A percentile compares a stretch with the other conserved stretches of the same genome.
phyloP scores from a whole-genome alignment of 2,797 vertebrate genomes.

The Danio kyathit region DNA sequence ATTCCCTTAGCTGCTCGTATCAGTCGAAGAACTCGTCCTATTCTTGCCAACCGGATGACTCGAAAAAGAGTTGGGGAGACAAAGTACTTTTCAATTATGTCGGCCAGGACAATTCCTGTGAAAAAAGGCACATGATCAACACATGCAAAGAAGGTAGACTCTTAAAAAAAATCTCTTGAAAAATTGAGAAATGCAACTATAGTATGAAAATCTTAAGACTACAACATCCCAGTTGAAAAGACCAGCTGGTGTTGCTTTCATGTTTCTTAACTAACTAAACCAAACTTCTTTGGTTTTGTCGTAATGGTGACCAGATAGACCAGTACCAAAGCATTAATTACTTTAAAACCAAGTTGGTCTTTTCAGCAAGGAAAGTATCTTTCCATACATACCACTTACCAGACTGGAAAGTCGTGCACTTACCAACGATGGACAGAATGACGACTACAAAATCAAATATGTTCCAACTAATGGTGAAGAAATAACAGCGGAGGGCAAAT shows the following conservation, averaged over 20 bases:
- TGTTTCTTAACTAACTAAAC: background rate
- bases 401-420: constrained; percentile 64
- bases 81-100: constrained; percentile 99
- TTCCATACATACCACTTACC: constrained; percentile 22
- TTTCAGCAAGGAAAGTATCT: constrained; percentile 34
- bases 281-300: constrained; percentile 12
- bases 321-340: constrained; percentile 3
- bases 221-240: constrained; percentile 32
- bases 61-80: constrained; percentile 97
- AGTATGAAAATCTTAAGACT: background rate
- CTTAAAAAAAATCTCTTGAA: background rate
- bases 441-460: constrained; percentile 99
- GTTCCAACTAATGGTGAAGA: constrained; percentile 98
- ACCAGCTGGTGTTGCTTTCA: constrained; percentile 32
- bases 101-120: constrained; percentile 94
- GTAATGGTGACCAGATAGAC: background rate
- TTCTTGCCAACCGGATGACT: constrained; percentile 97
- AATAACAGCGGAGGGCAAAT: constrained; percentile 93
- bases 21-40: constrained; percentile 94
- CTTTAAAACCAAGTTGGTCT: constrained; percentile 20
- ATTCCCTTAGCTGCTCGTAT: constrained; percentile 99
- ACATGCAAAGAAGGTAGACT: background rate
- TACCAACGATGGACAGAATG: constrained; percentile 96
- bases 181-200: constrained; percentile 7
- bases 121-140: constrained; percentile 59